phyloP scores from a whole-genome alignment of 2,113 vertebrate genomes.

The Vicugna pacos region DNA sequence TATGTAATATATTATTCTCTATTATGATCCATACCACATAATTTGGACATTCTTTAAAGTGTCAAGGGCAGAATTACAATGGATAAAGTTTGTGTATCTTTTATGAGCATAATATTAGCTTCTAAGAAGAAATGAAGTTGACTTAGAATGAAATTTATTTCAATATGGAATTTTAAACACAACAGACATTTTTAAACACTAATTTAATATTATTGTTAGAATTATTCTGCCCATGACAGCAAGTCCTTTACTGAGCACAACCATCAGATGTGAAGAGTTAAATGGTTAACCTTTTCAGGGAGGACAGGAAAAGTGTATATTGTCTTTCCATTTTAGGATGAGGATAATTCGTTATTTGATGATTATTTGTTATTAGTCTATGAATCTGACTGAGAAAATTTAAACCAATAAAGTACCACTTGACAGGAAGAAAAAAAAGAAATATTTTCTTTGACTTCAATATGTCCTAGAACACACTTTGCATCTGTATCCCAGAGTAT shows the following conservation, averaged over 20 bases:
- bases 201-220: slow-evolving; percentile 32
- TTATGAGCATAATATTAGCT: slow-evolving; percentile 10
- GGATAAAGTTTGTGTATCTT: background rate
- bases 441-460: slow-evolving; percentile 18
- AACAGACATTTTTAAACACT: background rate
- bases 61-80: slow-evolving; percentile 40
- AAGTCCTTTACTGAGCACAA: background rate
- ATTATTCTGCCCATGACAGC: background rate
- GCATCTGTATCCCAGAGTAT: too few relatives aligned
- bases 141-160: slow-evolving; percentile 34
- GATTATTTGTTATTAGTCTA: background rate
- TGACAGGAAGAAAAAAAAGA: slow-evolving; percentile 35
- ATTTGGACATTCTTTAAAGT: slow-evolving; percentile 45
- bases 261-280: background rate
- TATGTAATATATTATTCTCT: background rate
- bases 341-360: slow-evolving; percentile 69
- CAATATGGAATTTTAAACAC: slow-evolving; percentile 3
- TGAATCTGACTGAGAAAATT: slow-evolving; percentile 69
- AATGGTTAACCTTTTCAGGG: slow-evolving; percentile 42
- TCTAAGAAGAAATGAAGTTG: slow-evolving; percentile 29
- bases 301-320: slow-evolving; percentile 61
- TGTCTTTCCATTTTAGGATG: slow-evolving; percentile 67
- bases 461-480: background rate
- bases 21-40: background rate
- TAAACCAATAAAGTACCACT: slow-evolving; percentile 71